Base-by-base conservation (phyloP, 2,888 invertebrate species). In the Diarsia mendica region DNA sequence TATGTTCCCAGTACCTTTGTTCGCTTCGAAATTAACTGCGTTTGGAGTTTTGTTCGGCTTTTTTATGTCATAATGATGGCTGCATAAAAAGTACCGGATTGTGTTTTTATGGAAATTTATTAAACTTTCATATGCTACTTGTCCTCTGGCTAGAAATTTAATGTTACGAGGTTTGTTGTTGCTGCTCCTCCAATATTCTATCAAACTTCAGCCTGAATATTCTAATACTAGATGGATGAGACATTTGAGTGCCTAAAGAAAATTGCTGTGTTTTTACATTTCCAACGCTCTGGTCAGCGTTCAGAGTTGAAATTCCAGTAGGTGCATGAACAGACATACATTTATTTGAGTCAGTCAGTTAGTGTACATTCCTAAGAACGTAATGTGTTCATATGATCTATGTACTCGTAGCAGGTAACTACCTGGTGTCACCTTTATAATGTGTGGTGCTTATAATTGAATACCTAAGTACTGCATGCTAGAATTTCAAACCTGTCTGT, bases 1-100 rank as follows among this genome's bases (percentile, higher is more conserved):
- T 76, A 79, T 67, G 72, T 79, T 66, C n/a, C 51, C 69, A 61
- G 67, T 70, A 74, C 78, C 67, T 75, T 74, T 78, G 78, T 77
- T 67, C 23, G 33, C 9, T 20, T 18, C 33, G 18, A 48, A 77
- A 81, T 77, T 77, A 80, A 71, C 49, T 61, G 63, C 75, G 20
- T 67, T 49, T 39, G 66, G 58, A 80, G 72, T 72, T 77, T 61
- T 77, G 61, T 61, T n/a, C 10, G 63, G 39, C 8, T 46, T 69
- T 72, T 75, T 75, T 79, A 61, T 67, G 23, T 0, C 48, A 51
- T 28, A 66, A 69, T 66, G 65, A 75, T 73, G 55, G n/a, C 33
- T 63, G 49, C 33, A 77, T 75, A 76, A 69, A 75, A 76, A 75
- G 10, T 10, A 51, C 33, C n/a, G 53, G 48, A 69, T 75, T 48